phyloP scores from a whole-genome alignment of 1,140 invertebrate species.

The Atopsyche davidsoni region DNA sequence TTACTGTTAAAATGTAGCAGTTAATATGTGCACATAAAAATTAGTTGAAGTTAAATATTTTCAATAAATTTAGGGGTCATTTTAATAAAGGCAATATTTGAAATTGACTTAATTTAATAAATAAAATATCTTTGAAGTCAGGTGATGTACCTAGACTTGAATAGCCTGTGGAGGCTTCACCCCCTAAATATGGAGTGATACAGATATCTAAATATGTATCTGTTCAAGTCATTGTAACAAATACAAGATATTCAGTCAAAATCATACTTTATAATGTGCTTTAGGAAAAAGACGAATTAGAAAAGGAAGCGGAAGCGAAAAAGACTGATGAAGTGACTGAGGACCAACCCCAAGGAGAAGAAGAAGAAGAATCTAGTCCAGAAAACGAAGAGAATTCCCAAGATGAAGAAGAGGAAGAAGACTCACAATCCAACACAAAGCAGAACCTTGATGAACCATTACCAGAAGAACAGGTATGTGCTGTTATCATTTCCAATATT shows the following conservation, averaged over 20 bases:
- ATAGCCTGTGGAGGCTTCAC: no score
- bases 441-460: constrained; percentile 37
- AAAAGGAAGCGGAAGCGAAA: constrained; percentile 40
- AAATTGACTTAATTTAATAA: no score
- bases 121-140: no score
- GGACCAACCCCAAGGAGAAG: constrained; percentile 34
- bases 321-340: constrained; percentile 46
- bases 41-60: background rate
- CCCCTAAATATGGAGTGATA: no score
- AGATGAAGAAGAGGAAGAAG: constrained; percentile 36
- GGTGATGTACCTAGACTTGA: no score
- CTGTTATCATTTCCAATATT: background rate
- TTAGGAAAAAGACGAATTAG: constrained; percentile 29
- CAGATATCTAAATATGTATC: no score
- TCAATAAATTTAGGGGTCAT: background rate
- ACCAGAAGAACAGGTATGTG: no score
- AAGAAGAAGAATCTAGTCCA: constrained; percentile 37
- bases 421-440: constrained; percentile 34
- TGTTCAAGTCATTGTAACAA: no score
- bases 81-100: constrained; percentile 3
- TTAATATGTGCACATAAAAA: background rate
- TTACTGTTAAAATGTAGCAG: no score
- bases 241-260: no score
- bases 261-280: no score
- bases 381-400: constrained; percentile 42